Evolutionary conservation across 2,888 invertebrate genomes (phyloP).

Genomic region (Piscicola geometra): DNA sequence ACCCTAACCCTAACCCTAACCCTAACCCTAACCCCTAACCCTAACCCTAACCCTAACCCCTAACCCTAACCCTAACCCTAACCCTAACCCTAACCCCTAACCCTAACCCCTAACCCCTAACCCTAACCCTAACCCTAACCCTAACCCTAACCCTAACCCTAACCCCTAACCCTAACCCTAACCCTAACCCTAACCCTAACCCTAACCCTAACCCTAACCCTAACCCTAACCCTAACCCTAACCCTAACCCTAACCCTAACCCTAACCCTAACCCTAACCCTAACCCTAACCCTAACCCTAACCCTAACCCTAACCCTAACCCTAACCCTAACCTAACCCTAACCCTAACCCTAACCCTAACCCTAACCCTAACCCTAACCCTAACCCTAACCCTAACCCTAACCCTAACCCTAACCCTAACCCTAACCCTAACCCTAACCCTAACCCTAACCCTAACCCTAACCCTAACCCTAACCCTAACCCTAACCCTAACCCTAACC

Average conservation of each 20-base stretch:
- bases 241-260: constrained; percentile 42
- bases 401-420: constrained; percentile 42
- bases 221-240: constrained; percentile 43
- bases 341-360: constrained; percentile 43
- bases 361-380: constrained; percentile 42
- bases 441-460: constrained; percentile 42
- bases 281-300: constrained; percentile 43
- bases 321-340: constrained; percentile 44
- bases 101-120: constrained; percentile 41
- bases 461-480: constrained; percentile 45
- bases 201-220: constrained; percentile 41
- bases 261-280: constrained; percentile 42
- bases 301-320: constrained; percentile 44
- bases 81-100: too few species aligned
- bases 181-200: constrained; percentile 41
- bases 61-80: constrained; percentile 41
- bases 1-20: constrained; percentile 42
- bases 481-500: constrained; percentile 42
- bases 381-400: constrained; percentile 41
- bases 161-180: constrained; percentile 44
- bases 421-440: constrained; percentile 42
- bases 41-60: constrained; percentile 40
- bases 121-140: constrained; percentile 43
- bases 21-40: constrained; percentile 43
- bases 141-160: constrained; percentile 44